phyloP scores from a whole-genome alignment of 2,888 invertebrate species.

The Lasius fuliginosus region DNA sequence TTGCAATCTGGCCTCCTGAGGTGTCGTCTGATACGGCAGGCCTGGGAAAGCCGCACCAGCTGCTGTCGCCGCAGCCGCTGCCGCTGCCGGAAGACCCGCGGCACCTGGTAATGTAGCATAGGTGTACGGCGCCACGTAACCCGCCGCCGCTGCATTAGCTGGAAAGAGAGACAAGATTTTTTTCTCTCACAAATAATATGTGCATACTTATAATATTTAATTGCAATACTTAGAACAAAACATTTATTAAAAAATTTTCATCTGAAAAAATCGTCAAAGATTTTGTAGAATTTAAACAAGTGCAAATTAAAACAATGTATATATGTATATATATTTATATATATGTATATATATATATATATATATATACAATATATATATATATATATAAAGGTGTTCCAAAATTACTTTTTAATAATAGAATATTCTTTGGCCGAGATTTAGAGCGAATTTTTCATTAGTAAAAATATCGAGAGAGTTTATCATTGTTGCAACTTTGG shows the following conservation, averaged over 20 bases:
- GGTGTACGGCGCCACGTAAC: conserved; percentile 92
- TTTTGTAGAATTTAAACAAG: not conserved
- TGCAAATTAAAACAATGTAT: not conserved
- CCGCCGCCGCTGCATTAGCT: conserved; percentile 88
- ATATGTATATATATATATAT: too few relatives aligned
- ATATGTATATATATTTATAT: not conserved
- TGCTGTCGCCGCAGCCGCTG: conserved; percentile 86
- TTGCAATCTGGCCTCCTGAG: conserved; percentile 93
- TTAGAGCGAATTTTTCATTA: not conserved
- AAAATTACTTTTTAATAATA: not conserved
- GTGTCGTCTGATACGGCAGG: conserved; percentile 89
- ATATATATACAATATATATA: too few relatives aligned
- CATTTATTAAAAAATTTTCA: not conserved
- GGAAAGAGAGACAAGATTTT: conserved; percentile 45
- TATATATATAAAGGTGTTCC: not conserved
- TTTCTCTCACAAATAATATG: not conserved
- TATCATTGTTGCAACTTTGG: too few relatives aligned
- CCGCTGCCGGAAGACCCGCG: conserved; percentile 87
- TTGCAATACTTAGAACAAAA: not conserved
- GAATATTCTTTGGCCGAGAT: not conserved
- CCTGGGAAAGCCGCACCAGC: conserved; percentile 89
- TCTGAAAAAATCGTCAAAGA: not conserved
- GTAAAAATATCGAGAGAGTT: too few relatives aligned
- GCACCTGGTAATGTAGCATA: conserved; percentile 90
- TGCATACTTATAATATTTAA: not conserved